Evolutionary conservation across 2,797 vertebrate genomes (phyloP).

Genomic region (Sebastes miniatus): DNA sequence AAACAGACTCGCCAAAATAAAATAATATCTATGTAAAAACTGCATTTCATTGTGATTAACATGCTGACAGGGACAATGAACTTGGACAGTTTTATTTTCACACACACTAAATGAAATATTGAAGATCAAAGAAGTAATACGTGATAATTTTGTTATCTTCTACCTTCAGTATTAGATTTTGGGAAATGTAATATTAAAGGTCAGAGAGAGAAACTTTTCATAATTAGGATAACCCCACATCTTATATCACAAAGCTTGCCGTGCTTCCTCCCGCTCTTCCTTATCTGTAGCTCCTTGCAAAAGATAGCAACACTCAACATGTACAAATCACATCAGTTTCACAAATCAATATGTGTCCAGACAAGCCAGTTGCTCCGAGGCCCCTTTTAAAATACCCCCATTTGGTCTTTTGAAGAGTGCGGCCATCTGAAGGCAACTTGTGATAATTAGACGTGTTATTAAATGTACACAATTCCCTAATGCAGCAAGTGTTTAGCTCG

Average conservation of each 20-base stretch:
- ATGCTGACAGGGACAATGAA: background rate
- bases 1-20: background rate
- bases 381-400: slow-evolving; percentile 61
- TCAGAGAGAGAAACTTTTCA: background rate
- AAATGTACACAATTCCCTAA: slow-evolving; percentile 82
- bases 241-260: slow-evolving; percentile 38
- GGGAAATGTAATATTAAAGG: background rate
- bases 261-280: background rate
- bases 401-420: slow-evolving; percentile 68
- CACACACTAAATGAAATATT: background rate
- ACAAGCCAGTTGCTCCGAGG: slow-evolving; percentile 48
- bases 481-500: slow-evolving; percentile 84
- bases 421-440: slow-evolving; percentile 58
- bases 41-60: background rate
- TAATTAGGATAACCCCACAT: slow-evolving; percentile 19
- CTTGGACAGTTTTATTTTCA: background rate
- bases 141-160: background rate
- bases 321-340: slow-evolving; percentile 67
- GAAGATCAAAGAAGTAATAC: background rate
- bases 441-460: slow-evolving; percentile 81
- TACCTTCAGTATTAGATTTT: background rate
- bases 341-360: slow-evolving; percentile 55
- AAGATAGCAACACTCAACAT: slow-evolving; percentile 45
- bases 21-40: background rate
- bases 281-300: slow-evolving; percentile 35